Evolutionary conservation across 2,888 invertebrate species (phyloP), one percentile per base, ranked within the genome.

Genomic region (Tenthredo scrophulariae): DNA sequence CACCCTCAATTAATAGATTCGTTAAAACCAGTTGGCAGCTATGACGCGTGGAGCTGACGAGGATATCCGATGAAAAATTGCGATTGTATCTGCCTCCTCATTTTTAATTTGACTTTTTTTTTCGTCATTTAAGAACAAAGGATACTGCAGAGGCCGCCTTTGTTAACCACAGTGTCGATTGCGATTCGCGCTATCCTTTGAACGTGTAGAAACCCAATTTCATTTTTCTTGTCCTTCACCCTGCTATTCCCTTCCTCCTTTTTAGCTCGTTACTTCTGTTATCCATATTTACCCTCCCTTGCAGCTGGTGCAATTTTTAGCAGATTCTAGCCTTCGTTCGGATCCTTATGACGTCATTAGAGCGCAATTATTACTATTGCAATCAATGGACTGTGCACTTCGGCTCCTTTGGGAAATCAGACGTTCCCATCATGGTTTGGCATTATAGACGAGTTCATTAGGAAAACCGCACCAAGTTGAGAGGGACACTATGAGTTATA

Each of bases 201-300:
- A 62, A 40, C 62, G n/a, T 18, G 62, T 22, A 62, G 80, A 80
- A 62, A 80, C 62, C 62, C 80, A 62, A 80, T 62, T 80, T 40
- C 80, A 29, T 80, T 62, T 80, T 62, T 62, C 80, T 46, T 50
- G 67, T 67, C 84, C 75, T 72, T 18, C 79, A n/a, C 83, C 85
- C 84, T 85, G 67, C 67, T 67, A 58, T 74, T 79, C 40, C 18
- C 80, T 70, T 33, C 46, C 67, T 74, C 37, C 37, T 65, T 62
- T 22, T 84, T 26, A 29, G 18, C 84, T 79, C 85, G 79, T 74
- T 79, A 65, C 58, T 46, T 62, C 46, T 37, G 84, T 67, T 54
- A 74, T 84, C 84, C 77, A 84, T 79, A 77, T 65, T 84, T 67
- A 18, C 67, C 33, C 82, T 67, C 46, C 85, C 54, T 70, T 54